These are phyloP conservation scores for Irena cyanogastra DNA, from an alignment of 2,113 vertebrate genomes.

Conservation along the genomic window DNA sequence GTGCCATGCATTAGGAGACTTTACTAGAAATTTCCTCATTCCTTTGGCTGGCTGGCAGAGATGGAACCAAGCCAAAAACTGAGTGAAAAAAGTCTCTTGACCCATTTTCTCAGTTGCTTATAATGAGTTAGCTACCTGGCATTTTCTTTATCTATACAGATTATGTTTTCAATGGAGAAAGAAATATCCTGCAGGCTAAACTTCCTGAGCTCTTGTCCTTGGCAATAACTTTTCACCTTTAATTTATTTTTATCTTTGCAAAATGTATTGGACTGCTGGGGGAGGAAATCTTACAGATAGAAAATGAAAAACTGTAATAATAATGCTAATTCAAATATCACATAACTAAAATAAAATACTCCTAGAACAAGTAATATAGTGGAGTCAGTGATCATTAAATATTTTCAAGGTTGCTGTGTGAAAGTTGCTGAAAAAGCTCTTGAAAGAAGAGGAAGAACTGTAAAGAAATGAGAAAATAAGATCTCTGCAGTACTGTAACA, in stretches of 20 bases:
- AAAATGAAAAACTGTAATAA: conserved; percentile 26
- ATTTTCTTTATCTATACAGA: neutral
- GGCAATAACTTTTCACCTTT: conserved; percentile 37
- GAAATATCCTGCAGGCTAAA: neutral
- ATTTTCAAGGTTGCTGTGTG: conserved; percentile 24
- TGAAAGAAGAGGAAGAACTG: neutral
- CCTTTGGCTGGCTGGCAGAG: neutral
- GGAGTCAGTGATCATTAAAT: neutral
- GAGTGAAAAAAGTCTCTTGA: neutral
- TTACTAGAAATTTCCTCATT: neutral
- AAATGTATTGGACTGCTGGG: neutral
- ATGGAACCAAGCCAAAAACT: neutral
- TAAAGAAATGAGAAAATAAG: neutral
- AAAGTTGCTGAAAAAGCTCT: neutral
- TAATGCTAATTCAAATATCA: conserved; percentile 34
- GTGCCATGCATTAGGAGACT: neutral
- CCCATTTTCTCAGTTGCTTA: neutral
- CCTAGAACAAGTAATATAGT: neutral
- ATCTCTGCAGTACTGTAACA: neutral
- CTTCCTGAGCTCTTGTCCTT: neutral
- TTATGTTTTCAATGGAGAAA: neutral
- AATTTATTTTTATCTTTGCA: conserved; percentile 35
- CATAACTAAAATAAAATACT: conserved; percentile 33
- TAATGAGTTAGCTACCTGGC: neutral
- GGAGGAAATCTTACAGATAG: neutral